Conservation (phyloP, 2,797 vertebrate genomes). For the Trachurus trachurus region DNA sequence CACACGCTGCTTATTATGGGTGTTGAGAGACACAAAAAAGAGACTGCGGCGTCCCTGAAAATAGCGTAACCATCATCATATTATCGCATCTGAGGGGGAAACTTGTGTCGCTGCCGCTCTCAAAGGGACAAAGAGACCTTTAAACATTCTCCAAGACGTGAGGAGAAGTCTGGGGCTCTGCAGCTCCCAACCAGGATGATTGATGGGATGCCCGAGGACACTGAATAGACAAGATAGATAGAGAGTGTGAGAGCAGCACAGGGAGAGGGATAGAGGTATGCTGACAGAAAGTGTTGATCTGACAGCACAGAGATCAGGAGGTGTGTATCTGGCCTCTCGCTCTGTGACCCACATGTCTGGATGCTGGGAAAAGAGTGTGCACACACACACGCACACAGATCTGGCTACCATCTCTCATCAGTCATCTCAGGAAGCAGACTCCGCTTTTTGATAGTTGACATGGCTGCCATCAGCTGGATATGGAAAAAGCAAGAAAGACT, state of each 20-base stretch:
- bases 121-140: constrained; percentile 77
- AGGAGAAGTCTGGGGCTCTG: constrained; percentile 64
- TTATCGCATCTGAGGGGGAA: constrained; percentile 75
- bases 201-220: constrained; percentile 83
- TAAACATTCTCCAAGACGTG: constrained; percentile 72
- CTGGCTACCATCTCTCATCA: constrained; percentile 76
- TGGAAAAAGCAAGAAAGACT: constrained; percentile 65
- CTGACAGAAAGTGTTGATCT: constrained; percentile 82
- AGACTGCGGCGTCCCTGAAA: constrained; percentile 55
- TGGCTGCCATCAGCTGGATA: constrained; percentile 73
- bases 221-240: constrained; percentile 49
- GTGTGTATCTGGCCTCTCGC: constrained; percentile 66
- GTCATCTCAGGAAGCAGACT: constrained; percentile 63
- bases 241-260: constrained; percentile 41
- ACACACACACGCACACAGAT: constrained; percentile 27
- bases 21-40: constrained; percentile 73
- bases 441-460: constrained; percentile 76
- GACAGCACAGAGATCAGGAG: constrained; percentile 64
- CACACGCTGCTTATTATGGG: constrained; percentile 74
- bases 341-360: constrained; percentile 71
- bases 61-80: constrained; percentile 77
- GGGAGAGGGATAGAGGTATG: constrained; percentile 51
- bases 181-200: constrained; percentile 73
- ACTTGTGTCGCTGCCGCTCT: constrained; percentile 53
- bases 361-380: constrained; percentile 25